Evolutionary conservation across 2,113 vertebrate species (phyloP).

Genomic region (Planiliza haematocheilus): DNA sequence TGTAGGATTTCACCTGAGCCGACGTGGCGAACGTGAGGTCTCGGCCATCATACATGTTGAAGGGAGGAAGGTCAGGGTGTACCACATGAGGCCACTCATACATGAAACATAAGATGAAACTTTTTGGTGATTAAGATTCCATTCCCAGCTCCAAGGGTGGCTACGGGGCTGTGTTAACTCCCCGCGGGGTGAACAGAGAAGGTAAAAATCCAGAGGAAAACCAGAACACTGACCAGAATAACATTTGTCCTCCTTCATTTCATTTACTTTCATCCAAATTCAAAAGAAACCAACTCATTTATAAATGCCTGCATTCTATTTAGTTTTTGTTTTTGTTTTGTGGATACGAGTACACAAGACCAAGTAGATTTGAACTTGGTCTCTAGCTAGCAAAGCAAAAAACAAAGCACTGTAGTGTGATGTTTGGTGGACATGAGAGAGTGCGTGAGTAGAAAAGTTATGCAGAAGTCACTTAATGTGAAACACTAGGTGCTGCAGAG

Average conservation of each 20-base stretch:
- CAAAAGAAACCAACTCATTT: too few species aligned
- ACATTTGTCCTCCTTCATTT: too few species aligned
- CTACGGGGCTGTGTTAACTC: slow-evolving; percentile 28
- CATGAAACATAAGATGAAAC: slow-evolving; percentile 50
- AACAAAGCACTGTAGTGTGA: too few species aligned
- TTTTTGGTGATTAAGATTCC: slow-evolving; percentile 56
- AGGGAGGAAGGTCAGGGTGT: slow-evolving; percentile 13
- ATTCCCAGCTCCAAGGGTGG: slow-evolving; percentile 46
- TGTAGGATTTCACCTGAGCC: slow-evolving; percentile 8
- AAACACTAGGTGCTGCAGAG: too few species aligned
- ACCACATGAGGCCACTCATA: slow-evolving; percentile 55
- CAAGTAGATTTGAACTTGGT: too few species aligned
- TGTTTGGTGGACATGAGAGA: slow-evolving; percentile 3
- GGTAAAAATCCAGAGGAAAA: background rate
- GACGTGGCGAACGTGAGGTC: background rate
- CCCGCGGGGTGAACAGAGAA: slow-evolving; percentile 20
- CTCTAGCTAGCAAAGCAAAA: too few species aligned
- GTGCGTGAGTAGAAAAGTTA: slow-evolving; percentile 34
- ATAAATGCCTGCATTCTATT: too few species aligned
- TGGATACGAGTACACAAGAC: too few species aligned
- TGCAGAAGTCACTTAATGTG: background rate
- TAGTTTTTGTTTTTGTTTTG: too few species aligned
- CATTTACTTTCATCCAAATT: too few species aligned
- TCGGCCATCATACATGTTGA: slow-evolving; percentile 2
- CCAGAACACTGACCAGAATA: too few species aligned